Base-by-base conservation (phyloP, 2,888 invertebrate genomes). In the Apotomis capreana region DNA sequence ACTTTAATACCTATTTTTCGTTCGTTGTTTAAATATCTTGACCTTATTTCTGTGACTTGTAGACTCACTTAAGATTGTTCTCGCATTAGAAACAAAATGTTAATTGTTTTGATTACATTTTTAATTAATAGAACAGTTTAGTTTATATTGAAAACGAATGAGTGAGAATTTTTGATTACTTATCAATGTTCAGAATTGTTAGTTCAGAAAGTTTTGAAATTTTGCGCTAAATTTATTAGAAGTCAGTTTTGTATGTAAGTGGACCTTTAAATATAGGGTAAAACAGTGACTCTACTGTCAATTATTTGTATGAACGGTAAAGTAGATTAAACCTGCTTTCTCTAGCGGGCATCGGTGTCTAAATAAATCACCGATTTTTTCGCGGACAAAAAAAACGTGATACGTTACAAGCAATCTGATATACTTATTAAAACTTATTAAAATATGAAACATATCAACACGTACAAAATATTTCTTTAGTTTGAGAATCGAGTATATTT, bases 201-300 rank as follows among this genome's bases (percentile, higher is more conserved):
- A 64, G 44, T 57, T 67, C 10, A 15, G 58, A 51, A 37, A 36
- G 37, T 51, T 58, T 68, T 59, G 37, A 59, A 58, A 15, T 51
- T 15, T 51, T 68, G 51, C 58, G 67, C 59, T 59, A 58, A 37
- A 58, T 58, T 67, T 58, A 37, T 49, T 67, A 57, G 37, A 4
- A 37, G 40, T 59, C 59, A 60, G 54, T 65, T 70, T 64, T 64
- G 52, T 70, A 37, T 54, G 64, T 65, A 70, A 52, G 58, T 63
- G 55, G 67, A 59, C 63, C 58, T 68, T 62, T 68, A 68, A 57
- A 26, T 59, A 62, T 57, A 49, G 61, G 36, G 64, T 62, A 63
- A 57, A 51, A 63, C 58, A 68, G 54, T 72, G 72, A 68, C 72
- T 72, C 72, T 72, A 8, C 62, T 72, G 72, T 72, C 72, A 72